phyloP scores from a whole-genome alignment of 2,113 vertebrate species.

The Hystrix brachyura region DNA sequence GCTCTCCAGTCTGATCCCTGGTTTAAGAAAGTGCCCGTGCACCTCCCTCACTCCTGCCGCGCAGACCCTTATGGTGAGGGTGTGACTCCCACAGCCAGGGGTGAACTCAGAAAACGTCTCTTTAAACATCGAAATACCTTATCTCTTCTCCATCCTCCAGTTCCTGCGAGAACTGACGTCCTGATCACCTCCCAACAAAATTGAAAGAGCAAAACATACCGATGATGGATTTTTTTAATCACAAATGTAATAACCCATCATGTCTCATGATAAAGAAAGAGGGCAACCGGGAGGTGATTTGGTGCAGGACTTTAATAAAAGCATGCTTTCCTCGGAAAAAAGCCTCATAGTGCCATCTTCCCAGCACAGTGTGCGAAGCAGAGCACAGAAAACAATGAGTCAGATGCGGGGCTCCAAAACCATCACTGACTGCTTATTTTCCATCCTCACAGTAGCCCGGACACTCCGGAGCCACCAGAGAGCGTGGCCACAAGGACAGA shows the following conservation, averaged over 20 bases:
- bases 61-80: too few relatives aligned
- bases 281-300: conserved; percentile 75
- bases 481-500: neutral
- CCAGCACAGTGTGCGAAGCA: neutral
- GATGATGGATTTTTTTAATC: conserved; percentile 82
- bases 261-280: conserved; percentile 75
- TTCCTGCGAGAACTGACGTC: neutral
- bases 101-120: neutral
- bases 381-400: conserved; percentile 9
- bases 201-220: conserved; percentile 64
- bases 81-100: neutral
- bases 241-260: conserved; percentile 81
- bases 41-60: neutral
- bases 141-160: neutral
- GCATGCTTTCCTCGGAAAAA: conserved; percentile 65
- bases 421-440: neutral
- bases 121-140: conserved; percentile 13
- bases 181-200: conserved; percentile 53
- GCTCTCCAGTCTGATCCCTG: neutral
- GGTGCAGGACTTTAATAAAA: conserved; percentile 80
- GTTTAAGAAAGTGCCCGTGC: neutral
- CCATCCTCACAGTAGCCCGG: neutral
- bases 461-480: neutral
- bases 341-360: conserved; percentile 66
- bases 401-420: neutral